phyloP scores from a whole-genome alignment of 2,888 invertebrate species.

The Trachelus troglodyta region DNA sequence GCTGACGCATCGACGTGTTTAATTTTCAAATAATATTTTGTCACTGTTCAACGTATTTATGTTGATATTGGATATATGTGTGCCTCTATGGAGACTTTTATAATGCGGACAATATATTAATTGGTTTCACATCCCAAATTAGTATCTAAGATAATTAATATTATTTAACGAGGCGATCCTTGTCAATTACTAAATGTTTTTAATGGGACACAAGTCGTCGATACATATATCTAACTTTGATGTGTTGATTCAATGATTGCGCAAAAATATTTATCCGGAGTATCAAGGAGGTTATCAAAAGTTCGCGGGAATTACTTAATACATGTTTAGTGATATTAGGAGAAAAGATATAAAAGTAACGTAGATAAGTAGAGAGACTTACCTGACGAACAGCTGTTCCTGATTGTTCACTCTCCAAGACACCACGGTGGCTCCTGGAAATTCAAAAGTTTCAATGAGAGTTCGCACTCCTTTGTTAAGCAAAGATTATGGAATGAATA shows the following conservation, averaged over 20 bases:
- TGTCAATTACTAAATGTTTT: not conserved
- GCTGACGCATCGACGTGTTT: not conserved
- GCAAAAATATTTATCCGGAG: not conserved
- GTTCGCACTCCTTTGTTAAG: not conserved
- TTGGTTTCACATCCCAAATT: not conserved
- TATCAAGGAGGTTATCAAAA: not conserved
- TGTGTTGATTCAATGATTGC: not conserved
- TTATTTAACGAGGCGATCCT: not conserved
- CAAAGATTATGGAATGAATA: not conserved
- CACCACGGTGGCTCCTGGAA: conserved; percentile 93
- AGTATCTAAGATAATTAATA: not conserved
- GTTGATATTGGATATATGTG: not conserved
- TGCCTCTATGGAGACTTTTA: not conserved
- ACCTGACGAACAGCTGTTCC: conserved; percentile 97
- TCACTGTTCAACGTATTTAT: not conserved
- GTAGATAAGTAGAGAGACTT: conserved; percentile 57
- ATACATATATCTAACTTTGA: not conserved
- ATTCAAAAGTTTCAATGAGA: conserved; percentile 40
- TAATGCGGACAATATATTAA: not conserved
- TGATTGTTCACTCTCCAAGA: conserved; percentile 97
- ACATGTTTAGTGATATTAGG: not conserved
- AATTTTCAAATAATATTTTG: not conserved
- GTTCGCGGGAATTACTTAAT: not conserved
- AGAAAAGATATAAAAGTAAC: not conserved
- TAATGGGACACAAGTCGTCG: not conserved